phyloP scores from a whole-genome alignment of 2,797 vertebrate genomes.

The Semaprochilodus insignis region DNA sequence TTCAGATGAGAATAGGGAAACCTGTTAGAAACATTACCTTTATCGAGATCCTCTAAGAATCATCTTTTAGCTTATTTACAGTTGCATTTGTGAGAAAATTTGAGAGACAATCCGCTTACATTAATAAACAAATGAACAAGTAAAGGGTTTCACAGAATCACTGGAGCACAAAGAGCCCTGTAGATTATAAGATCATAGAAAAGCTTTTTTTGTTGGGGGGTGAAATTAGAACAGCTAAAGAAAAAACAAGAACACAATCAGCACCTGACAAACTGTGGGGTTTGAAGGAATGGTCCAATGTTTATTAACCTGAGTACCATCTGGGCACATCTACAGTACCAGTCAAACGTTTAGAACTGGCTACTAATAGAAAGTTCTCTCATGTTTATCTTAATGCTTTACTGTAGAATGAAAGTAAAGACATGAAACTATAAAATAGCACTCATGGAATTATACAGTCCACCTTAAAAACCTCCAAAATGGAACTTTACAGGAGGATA shows the following conservation, averaged over 20 bases:
- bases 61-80: constrained; percentile 1
- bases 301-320: not conserved
- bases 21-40: constrained; percentile 34
- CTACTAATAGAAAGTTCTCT: no score
- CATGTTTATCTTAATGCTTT: no score
- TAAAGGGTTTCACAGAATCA: not conserved
- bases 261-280: not conserved
- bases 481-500: no score
- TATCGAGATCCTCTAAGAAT: constrained; percentile 15
- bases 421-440: no score
- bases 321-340: no score
- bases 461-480: no score
- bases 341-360: no score
- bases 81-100: not conserved
- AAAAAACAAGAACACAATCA: not conserved
- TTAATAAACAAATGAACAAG: not conserved
- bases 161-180: not conserved
- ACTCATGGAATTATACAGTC: no score
- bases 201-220: not conserved
- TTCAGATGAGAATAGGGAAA: constrained; percentile 15
- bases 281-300: not conserved
- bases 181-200: not conserved
- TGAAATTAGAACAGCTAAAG: not conserved
- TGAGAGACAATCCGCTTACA: not conserved
- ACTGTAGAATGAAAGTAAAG: no score